phyloP scores from a whole-genome alignment of 2,797 vertebrate genomes.

The Mustela erminea region DNA sequence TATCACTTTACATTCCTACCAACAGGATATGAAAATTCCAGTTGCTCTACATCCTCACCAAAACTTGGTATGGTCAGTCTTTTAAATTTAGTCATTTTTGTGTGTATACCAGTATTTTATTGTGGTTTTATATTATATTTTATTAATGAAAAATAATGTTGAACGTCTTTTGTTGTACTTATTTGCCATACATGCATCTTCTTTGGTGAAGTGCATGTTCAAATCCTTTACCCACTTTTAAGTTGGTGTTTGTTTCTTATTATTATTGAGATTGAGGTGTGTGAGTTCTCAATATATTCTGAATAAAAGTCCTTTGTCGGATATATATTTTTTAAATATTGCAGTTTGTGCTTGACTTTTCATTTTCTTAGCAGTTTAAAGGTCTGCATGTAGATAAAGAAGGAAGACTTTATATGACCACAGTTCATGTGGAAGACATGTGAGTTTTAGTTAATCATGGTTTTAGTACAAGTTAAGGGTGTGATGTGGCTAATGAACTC shows the following conservation, averaged over 20 bases:
- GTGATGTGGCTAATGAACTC: not conserved
- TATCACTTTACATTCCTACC: not conserved
- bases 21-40: not conserved
- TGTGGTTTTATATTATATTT: not conserved
- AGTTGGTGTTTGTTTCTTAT: not conserved
- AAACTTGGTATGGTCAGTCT: not conserved
- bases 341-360: not conserved
- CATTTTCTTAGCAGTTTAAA: not conserved
- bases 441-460: not conserved
- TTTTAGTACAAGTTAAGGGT: not conserved
- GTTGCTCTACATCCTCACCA: not conserved
- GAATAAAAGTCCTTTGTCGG: not conserved
- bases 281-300: not conserved
- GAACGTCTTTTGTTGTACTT: not conserved
- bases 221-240: not conserved
- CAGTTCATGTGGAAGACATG: not conserved
- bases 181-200: not conserved
- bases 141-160: not conserved
- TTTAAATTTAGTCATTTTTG: not conserved
- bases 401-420: not conserved
- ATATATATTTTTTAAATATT: not conserved
- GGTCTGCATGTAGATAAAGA: not conserved
- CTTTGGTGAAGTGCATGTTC: not conserved
- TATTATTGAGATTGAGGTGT: not conserved
- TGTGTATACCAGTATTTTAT: not conserved